phyloP scores from a whole-genome alignment of 2,888 invertebrate genomes.

The Torymus auratus region DNA sequence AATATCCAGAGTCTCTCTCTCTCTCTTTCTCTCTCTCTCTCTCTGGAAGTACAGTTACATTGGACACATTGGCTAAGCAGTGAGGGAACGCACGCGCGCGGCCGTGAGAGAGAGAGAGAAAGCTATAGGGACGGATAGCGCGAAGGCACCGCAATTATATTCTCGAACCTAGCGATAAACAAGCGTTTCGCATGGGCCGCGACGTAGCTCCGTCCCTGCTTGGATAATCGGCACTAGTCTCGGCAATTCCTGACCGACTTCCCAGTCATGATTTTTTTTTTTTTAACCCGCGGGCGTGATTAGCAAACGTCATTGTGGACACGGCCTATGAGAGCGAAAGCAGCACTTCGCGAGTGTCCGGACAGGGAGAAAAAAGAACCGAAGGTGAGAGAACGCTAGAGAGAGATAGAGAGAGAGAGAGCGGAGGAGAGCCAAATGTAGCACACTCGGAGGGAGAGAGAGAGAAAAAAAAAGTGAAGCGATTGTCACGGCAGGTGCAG shows the following conservation, averaged over 20 bases:
- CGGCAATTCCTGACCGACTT: neutral
- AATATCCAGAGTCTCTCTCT: too few relatives aligned
- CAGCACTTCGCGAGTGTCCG: neutral
- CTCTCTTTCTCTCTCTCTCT: too few relatives aligned
- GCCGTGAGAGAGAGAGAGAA: too few relatives aligned
- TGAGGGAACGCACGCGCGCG: too few relatives aligned
- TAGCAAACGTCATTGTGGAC: constrained; percentile 2
- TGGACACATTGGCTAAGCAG: too few relatives aligned
- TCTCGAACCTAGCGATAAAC: too few relatives aligned
- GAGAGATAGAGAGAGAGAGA: neutral
- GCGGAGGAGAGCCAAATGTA: neutral
- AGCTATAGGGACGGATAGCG: too few relatives aligned
- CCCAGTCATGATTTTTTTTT: constrained; percentile 27
- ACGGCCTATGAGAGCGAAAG: constrained; percentile 2
- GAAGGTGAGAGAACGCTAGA: neutral
- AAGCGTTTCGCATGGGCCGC: too few relatives aligned
- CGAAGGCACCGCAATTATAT: too few relatives aligned
- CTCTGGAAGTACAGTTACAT: too few relatives aligned
- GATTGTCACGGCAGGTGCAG: neutral
- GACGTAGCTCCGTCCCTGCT: too few relatives aligned
- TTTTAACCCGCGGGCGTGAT: neutral
- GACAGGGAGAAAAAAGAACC: neutral
- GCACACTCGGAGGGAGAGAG: neutral
- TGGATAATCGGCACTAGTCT: too few relatives aligned
- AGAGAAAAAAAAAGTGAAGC: neutral